Percentiles rank a stretch among this genome's conserved stretches.
Conservation (phyloP, 53 echinoderm and acorn worm genomes). For the Temnopleurus reevesii region DNA sequence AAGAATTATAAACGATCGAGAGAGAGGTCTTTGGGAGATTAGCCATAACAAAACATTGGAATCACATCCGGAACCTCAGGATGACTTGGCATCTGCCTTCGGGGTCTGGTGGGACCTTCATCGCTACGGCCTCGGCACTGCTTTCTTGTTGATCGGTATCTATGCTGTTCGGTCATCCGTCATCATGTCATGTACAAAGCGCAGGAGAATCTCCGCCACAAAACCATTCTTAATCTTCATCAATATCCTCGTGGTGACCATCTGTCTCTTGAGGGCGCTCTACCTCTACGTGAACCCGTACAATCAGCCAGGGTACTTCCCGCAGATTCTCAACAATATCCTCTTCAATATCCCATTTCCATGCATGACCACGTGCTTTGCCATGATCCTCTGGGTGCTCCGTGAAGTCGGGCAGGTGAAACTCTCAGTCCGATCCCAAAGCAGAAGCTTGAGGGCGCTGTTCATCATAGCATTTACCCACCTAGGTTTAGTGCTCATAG, state of each 20-base stretch:
- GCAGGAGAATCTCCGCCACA: slow-evolving; percentile 26
- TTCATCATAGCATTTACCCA: slow-evolving; percentile 62
- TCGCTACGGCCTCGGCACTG: slow-evolving; percentile 63
- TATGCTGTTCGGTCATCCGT: slow-evolving; percentile 72
- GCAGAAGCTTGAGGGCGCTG: slow-evolving; percentile 65
- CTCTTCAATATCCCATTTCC: slow-evolving; percentile 79
- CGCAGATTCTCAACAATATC: slow-evolving; percentile 51
- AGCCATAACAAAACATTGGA: too few species aligned
- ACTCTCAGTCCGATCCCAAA: slow-evolving; percentile 59
- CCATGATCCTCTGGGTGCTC: slow-evolving; percentile 77
- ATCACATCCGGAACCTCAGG: slow-evolving; percentile 11
- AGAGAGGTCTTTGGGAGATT: too few species aligned
- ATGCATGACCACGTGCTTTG: slow-evolving; percentile 83
- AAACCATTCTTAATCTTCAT: slow-evolving; percentile 75
- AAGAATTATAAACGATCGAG: too few species aligned
- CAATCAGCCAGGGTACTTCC: slow-evolving; percentile 14
- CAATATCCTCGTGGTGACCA: slow-evolving; percentile 61
- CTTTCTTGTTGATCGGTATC: slow-evolving; percentile 61
- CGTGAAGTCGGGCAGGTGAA: slow-evolving; percentile 73
- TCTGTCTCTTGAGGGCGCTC: slow-evolving; percentile 69
- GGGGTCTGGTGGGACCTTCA: slow-evolving; percentile 74
- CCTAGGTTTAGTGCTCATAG: slow-evolving; percentile 59
- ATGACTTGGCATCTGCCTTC: background rate
- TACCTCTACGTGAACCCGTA: slow-evolving; percentile 76
- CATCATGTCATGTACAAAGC: slow-evolving; percentile 28